Evolutionary conservation across 2,113 vertebrate species (phyloP).

Genomic region (Riparia riparia): DNA sequence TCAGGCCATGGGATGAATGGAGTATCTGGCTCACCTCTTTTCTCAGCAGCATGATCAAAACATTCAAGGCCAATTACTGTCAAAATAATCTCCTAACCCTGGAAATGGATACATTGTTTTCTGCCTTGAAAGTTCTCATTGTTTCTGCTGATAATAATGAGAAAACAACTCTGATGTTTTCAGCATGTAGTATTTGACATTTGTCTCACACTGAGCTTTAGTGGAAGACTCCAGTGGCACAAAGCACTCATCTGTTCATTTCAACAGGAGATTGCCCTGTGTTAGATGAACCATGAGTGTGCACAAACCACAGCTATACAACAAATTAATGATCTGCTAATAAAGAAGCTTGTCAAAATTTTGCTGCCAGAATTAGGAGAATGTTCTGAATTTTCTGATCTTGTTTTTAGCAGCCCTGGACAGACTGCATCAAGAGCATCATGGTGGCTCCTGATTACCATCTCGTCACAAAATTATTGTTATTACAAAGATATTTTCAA

Average conservation of each 20-base stretch:
- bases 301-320: background rate
- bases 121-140: background rate
- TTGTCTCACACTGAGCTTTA: background rate
- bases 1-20: background rate
- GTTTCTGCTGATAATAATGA: background rate
- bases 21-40: background rate
- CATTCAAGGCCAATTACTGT: background rate
- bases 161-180: background rate
- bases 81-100: background rate
- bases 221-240: background rate
- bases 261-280: background rate
- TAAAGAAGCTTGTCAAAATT: background rate
- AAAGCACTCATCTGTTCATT: background rate
- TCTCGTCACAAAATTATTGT: background rate
- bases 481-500: background rate
- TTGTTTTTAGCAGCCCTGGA: background rate
- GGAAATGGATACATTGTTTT: background rate
- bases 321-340: background rate
- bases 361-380: background rate
- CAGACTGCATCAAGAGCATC: background rate
- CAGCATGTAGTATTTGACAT: background rate
- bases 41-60: background rate
- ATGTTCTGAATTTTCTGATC: background rate
- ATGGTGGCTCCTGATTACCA: fast-evolving
- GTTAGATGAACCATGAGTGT: background rate